These are phyloP conservation scores for Sebastes trivittatus DNA, from an alignment of 2,797 vertebrate species.

Conservation along the genomic window DNA sequence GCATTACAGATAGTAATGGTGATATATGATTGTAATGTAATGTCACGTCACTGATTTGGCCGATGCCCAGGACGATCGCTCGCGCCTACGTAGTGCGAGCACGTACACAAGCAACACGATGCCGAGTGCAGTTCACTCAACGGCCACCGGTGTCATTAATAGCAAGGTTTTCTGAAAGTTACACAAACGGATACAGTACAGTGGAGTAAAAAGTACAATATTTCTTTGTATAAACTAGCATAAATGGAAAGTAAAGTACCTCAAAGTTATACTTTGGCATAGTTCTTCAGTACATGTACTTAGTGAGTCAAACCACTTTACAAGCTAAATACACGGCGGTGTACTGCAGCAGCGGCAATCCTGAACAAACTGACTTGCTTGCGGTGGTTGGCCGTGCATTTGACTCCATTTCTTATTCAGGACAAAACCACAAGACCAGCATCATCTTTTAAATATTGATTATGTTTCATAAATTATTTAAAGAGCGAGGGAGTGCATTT, in stretches of 20 bases:
- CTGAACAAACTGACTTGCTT: not conserved
- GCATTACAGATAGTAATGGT: no score
- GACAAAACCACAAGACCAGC: conserved; percentile 23
- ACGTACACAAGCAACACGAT: no score
- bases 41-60: rapidly evolving
- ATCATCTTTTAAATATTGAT: conserved; percentile 34
- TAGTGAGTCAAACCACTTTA: not conserved
- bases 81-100: no score
- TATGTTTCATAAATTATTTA: conserved; percentile 29
- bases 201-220: not conserved
- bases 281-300: not conserved
- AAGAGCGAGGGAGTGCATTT: not conserved
- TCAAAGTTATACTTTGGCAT: not conserved
- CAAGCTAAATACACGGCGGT: not conserved
- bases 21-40: no score
- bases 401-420: conserved; percentile 25
- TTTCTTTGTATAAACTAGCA: not conserved
- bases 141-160: no score
- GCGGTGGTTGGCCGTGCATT: not conserved
- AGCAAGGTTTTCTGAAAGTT: no score
- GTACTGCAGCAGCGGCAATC: not conserved
- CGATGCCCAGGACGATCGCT: no score
- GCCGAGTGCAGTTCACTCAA: no score
- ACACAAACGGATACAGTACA: not conserved
- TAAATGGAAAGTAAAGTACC: not conserved